A percentile compares a stretch with the other conserved stretches of the same genome.
phyloP scores from a whole-genome alignment of 2,888 invertebrate species.

The Rhabditoides inermis region DNA sequence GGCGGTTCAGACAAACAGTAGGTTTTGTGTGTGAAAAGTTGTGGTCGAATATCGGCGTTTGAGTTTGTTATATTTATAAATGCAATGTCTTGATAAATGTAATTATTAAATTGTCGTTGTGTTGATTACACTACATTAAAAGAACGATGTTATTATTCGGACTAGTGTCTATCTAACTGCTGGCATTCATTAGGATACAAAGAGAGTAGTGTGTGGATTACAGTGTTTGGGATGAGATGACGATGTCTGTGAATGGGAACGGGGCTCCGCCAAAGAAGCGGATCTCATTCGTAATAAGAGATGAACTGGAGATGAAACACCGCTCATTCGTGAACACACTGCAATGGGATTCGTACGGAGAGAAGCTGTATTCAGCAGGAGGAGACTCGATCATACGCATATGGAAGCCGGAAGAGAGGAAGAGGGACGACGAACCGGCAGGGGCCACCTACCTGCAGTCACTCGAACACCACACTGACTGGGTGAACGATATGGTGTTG shows the following conservation, averaged over 20 bases:
- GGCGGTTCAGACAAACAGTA: too few relatives aligned
- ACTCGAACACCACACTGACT: constrained; percentile 99
- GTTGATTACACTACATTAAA: too few relatives aligned
- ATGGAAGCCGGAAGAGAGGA: constrained; percentile 55
- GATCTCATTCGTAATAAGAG: constrained; percentile 91
- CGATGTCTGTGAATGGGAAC: too few relatives aligned
- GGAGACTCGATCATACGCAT: constrained; percentile 86
- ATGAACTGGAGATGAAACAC: constrained; percentile 80
- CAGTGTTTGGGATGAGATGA: background rate
- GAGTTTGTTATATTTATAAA: too few relatives aligned
- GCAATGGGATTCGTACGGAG: constrained; percentile 77
- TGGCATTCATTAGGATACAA: too few relatives aligned
- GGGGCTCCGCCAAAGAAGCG: constrained; percentile 57
- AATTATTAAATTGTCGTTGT: too few relatives aligned
- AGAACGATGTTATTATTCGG: too few relatives aligned
- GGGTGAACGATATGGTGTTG: constrained; percentile 97
- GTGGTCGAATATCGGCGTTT: too few relatives aligned
- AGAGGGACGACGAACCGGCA: constrained; percentile 4
- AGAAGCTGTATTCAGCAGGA: constrained; percentile 86
- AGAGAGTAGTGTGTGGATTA: background rate
- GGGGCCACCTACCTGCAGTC: constrained; percentile 72
- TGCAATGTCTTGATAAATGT: too few relatives aligned
- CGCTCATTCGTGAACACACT: constrained; percentile 89
- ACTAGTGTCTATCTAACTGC: too few relatives aligned
- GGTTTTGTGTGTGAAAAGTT: too few relatives aligned